These are phyloP conservation scores for Rhaphigaster nebulosa DNA, from an alignment of 2,888 invertebrate genomes.

Conservation along the genomic window DNA sequence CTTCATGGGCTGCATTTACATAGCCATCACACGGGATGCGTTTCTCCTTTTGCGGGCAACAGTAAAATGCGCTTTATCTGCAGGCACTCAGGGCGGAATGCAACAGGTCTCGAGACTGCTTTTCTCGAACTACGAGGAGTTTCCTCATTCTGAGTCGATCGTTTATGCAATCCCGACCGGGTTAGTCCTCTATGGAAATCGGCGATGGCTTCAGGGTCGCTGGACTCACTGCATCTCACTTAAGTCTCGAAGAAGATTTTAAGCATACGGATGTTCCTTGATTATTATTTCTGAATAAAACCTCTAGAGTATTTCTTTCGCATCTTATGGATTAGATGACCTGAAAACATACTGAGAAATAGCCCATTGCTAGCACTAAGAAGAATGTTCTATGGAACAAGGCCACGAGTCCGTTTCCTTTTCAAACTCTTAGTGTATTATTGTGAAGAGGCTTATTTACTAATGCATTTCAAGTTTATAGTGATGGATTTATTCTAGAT, in stretches of 20 bases:
- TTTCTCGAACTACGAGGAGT: neutral
- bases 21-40: neutral
- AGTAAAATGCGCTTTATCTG: conserved; percentile 12
- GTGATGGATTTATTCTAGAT: no score
- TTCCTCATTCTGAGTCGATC: neutral
- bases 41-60: neutral
- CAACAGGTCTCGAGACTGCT: neutral
- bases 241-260: neutral
- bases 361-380: neutral
- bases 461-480: no score
- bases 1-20: neutral
- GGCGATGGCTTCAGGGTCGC: neutral
- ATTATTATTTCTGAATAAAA: neutral
- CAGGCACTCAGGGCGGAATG: neutral
- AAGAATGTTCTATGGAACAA: neutral
- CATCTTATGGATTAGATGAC: neutral
- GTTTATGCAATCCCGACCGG: neutral
- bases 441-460: no score
- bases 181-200: neutral
- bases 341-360: neutral
- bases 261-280: neutral
- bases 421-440: neutral
- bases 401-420: neutral
- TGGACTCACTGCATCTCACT: conserved; percentile 9
- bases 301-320: neutral